These are phyloP conservation scores for Pentamera pediparva DNA, from an alignment of 53 echinoderm and acorn worm species.

Conservation along the genomic window DNA sequence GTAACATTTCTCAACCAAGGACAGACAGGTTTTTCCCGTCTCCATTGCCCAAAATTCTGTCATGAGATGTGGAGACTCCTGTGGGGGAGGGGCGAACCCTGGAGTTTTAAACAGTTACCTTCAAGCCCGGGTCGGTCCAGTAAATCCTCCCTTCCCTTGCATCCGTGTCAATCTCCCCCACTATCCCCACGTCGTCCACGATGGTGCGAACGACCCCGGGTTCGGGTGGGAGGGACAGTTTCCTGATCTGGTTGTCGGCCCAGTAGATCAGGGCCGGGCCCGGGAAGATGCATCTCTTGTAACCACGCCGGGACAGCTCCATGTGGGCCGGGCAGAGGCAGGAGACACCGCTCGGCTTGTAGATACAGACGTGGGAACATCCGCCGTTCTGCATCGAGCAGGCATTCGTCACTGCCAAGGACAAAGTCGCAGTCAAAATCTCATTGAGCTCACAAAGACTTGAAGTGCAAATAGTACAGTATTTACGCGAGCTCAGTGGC, in stretches of 20 bases:
- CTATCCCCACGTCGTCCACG: conserved; percentile 47
- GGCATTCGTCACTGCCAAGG: conserved; percentile 56
- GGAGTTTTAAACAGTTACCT: conserved; percentile 38
- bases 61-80: no score
- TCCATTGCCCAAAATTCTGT: no score
- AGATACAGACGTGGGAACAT: conserved; percentile 90
- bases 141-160: conserved; percentile 77
- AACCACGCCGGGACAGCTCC: conserved; percentile 62
- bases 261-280: conserved; percentile 89
- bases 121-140: conserved; percentile 60
- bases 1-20: no score
- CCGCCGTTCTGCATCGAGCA: conserved; percentile 76
- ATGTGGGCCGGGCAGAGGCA: conserved; percentile 82
- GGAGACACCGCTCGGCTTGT: conserved; percentile 52
- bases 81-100: not conserved
- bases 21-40: no score
- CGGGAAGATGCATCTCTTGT: conserved; percentile 79
- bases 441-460: not conserved
- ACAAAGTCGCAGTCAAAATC: not conserved
- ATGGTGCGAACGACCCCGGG: conserved; percentile 65
- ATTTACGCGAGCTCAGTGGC: not conserved
- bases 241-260: conserved; percentile 59
- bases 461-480: not conserved
- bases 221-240: conserved; percentile 72
- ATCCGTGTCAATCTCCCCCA: conserved; percentile 71